phyloP scores from a whole-genome alignment of 1,140 invertebrate species.

The Steinernema khuongi region DNA sequence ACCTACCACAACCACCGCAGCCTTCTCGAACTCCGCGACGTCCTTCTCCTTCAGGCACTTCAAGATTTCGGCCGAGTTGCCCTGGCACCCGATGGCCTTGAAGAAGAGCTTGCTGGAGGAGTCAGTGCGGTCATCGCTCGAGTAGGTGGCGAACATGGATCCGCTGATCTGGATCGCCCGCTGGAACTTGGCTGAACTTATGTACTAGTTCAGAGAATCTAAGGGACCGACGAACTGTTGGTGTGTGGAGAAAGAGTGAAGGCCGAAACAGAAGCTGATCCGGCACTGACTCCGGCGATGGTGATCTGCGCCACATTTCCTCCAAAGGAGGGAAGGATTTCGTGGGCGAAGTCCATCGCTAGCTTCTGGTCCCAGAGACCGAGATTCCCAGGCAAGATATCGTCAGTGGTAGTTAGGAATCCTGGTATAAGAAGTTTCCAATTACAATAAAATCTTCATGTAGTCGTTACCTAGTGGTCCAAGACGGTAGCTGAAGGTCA shows the following conservation, averaged over 20 bases:
- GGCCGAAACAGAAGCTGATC: conserved; percentile 72
- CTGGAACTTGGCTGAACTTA: conserved; percentile 14
- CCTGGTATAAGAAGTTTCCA: conserved; percentile 20
- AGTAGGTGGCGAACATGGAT: conserved; percentile 4
- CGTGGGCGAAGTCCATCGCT: conserved; percentile 65
- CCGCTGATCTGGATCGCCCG: not conserved
- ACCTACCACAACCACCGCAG: not conserved
- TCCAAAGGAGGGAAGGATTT: conserved; percentile 53
- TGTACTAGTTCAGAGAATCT: conserved; percentile 8
- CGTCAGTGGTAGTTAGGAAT: conserved; percentile 54
- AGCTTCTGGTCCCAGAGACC: conserved; percentile 74
- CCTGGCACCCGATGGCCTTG: not conserved
- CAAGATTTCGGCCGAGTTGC: not conserved
- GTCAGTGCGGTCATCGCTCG: not conserved
- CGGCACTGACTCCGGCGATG: conserved; percentile 65
- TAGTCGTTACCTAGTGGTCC: conserved; percentile 83
- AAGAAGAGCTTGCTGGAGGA: not conserved
- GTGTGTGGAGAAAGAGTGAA: conserved; percentile 72
- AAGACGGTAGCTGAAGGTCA: conserved; percentile 89
- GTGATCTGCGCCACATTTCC: conserved; percentile 62
- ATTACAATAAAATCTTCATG: conserved; percentile 70
- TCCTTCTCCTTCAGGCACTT: conserved; percentile 31
- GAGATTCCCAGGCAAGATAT: conserved; percentile 64
- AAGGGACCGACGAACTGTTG: conserved; percentile 5
- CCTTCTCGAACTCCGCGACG: conserved; percentile 28